Evolutionary conservation across 2,797 vertebrate genomes (phyloP).

Genomic region (Syngnathus rostellatus): DNA sequence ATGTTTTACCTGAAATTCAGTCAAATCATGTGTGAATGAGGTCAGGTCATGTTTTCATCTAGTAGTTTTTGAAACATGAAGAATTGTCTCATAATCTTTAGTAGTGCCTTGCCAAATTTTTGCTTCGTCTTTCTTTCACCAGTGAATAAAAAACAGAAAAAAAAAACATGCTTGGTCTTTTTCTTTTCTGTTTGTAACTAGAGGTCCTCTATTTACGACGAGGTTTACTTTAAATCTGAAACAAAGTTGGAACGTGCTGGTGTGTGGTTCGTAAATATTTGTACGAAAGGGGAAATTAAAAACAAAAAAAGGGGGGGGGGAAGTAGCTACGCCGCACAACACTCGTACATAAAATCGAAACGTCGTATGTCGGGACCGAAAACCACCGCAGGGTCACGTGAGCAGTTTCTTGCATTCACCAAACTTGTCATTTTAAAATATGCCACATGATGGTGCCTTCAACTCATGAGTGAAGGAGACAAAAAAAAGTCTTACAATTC

Average conservation of each 20-base stretch:
- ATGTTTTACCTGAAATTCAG: constrained; percentile 22
- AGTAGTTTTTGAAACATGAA: constrained; percentile 9
- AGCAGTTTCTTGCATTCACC: background rate
- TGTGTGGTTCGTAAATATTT: background rate
- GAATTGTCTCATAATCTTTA: constrained; percentile 26
- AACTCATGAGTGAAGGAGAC: background rate
- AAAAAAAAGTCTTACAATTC: background rate
- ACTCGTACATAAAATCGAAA: too few species aligned
- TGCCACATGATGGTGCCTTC: background rate
- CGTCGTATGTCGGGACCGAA: too few species aligned
- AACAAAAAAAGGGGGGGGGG: too few species aligned
- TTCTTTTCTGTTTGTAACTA: background rate
- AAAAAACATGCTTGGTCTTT: constrained; percentile 10
- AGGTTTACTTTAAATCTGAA: background rate
- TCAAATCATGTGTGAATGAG: constrained; percentile 25
- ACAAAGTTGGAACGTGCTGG: background rate
- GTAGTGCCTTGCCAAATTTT: constrained; percentile 55
- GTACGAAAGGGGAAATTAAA: background rate
- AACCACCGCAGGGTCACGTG: too few species aligned
- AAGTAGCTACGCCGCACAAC: background rate
- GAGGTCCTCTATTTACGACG: too few species aligned
- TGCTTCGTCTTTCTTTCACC: constrained; percentile 61
- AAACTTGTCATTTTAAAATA: background rate
- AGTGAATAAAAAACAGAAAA: constrained; percentile 62
- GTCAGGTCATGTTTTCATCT: constrained; percentile 13